Evolutionary conservation across 2,797 vertebrate genomes (phyloP).

Genomic region (Anas flavirostris): DNA sequence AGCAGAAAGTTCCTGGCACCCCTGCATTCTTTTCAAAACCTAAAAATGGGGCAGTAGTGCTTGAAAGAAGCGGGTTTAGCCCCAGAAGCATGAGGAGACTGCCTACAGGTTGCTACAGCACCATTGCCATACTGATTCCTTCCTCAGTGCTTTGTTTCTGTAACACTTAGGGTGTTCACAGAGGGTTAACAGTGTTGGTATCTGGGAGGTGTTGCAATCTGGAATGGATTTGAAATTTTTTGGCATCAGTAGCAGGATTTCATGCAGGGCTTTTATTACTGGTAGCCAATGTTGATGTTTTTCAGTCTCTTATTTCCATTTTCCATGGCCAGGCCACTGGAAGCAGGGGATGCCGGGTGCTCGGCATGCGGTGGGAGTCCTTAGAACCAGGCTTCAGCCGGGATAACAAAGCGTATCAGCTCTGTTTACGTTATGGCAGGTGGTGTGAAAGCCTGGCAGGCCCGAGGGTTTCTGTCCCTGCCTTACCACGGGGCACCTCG

Average conservation of each 20-base stretch:
- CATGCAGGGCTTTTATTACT: neutral
- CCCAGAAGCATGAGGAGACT: neutral
- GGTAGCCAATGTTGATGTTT: neutral
- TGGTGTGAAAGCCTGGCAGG: neutral
- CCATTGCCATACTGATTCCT: neutral
- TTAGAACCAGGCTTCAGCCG: neutral
- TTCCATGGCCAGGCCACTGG: fast-evolving
- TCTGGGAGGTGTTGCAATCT: neutral
- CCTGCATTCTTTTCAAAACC: neutral
- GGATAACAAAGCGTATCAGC: neutral
- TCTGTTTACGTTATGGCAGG: too few relatives aligned
- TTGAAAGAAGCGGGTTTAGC: neutral
- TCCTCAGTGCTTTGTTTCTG: neutral
- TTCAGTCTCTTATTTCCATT: neutral
- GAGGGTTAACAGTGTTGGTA: neutral
- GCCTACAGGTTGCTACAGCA: neutral
- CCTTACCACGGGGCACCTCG: neutral
- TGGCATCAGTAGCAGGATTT: neutral
- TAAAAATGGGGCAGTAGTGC: neutral
- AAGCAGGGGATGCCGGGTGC: fast-evolving
- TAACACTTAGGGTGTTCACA: neutral
- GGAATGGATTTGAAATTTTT: neutral
- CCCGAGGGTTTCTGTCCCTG: neutral
- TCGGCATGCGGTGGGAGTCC: neutral
- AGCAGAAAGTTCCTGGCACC: neutral